phyloP scores from a whole-genome alignment of 2,797 vertebrate genomes.

The Ambastaia sidthimunki region DNA sequence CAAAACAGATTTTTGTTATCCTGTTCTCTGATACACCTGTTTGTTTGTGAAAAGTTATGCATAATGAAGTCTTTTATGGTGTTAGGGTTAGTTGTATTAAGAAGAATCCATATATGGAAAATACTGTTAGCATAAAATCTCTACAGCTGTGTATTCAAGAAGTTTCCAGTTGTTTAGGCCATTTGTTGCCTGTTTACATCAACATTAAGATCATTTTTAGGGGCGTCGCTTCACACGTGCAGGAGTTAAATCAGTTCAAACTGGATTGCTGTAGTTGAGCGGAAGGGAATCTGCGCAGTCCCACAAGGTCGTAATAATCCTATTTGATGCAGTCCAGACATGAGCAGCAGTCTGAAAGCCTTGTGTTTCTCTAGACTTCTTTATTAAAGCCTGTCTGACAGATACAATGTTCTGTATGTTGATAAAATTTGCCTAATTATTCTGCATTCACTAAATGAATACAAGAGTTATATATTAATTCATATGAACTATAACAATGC shows the following conservation, averaged over 20 bases:
- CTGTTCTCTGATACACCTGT: background rate
- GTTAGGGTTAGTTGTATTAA: too few relatives aligned
- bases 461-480: too few relatives aligned
- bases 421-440: too few relatives aligned
- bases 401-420: conserved; percentile 9
- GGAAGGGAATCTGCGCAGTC: conserved; percentile 11
- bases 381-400: background rate
- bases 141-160: background rate
- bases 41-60: background rate
- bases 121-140: background rate
- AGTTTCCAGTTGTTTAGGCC: background rate
- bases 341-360: conserved; percentile 1
- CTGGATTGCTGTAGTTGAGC: conserved; percentile 13
- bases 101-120: too few relatives aligned
- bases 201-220: background rate
- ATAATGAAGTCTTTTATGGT: too few relatives aligned
- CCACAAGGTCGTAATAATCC: conserved; percentile 38
- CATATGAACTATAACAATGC: too few relatives aligned
- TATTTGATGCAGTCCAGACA: conserved; percentile 7
- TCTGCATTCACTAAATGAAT: too few relatives aligned
- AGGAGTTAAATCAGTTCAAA: conserved; percentile 17
- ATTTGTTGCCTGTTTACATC: background rate
- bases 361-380: conserved; percentile 7
- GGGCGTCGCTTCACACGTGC: conserved; percentile 1
- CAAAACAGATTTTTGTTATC: conserved; percentile 16